Conservation (phyloP, 2,888 invertebrate genomes). For the Zootermopsis nevadensis region DNA sequence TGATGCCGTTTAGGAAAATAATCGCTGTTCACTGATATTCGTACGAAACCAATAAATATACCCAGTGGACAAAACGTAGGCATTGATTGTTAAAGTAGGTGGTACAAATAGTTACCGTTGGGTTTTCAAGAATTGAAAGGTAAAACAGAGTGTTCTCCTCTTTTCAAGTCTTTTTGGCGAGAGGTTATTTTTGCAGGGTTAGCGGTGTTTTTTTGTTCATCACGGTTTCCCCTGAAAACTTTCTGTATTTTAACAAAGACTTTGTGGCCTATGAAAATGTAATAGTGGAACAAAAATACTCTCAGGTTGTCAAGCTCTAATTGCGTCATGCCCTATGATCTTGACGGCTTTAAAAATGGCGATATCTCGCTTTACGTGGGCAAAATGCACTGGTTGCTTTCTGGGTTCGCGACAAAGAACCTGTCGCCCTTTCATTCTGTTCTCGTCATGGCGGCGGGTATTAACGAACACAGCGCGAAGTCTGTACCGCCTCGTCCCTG, state of each 20-base stretch:
- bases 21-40: too few species aligned
- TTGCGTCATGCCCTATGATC: background rate
- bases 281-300: background rate
- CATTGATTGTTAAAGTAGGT: too few species aligned
- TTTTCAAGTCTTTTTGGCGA: background rate
- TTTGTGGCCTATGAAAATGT: background rate
- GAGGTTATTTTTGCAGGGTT: background rate
- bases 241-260: background rate
- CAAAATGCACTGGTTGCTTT: background rate
- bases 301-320: background rate
- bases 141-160: background rate
- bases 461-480: background rate
- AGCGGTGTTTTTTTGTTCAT: background rate
- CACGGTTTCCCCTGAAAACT: background rate
- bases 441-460: background rate
- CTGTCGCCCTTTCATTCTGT: background rate
- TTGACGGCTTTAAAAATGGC: background rate
- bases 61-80: too few species aligned
- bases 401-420: background rate
- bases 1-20: too few species aligned
- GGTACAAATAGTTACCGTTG: too few species aligned
- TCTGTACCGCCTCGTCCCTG: background rate
- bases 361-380: background rate
- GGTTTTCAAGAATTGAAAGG: too few species aligned
- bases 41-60: too few species aligned